phyloP scores from a whole-genome alignment of 2,888 invertebrate genomes.

The Pyrgus malvae region DNA sequence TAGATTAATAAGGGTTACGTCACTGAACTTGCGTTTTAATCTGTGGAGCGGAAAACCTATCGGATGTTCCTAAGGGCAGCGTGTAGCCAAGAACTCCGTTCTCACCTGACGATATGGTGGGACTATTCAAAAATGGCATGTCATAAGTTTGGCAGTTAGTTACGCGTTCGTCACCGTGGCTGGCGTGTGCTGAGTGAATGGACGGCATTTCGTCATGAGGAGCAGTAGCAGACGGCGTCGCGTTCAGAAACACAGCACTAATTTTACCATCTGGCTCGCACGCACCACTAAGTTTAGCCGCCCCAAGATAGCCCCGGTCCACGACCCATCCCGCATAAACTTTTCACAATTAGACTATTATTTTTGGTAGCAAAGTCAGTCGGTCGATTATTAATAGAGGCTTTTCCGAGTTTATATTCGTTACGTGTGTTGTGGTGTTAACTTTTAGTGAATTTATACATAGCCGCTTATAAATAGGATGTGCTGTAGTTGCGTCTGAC shows the following conservation, averaged over 20 bases:
- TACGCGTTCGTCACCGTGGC: constrained; percentile 55
- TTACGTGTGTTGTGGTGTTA: constrained; percentile 82
- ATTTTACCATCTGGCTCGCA: constrained; percentile 80
- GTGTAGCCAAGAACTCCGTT: constrained; percentile 24
- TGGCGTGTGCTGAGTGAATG: constrained; percentile 72
- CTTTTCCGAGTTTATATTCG: constrained; percentile 83
- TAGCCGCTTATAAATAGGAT: constrained; percentile 83
- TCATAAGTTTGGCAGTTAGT: constrained; percentile 78
- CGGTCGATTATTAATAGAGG: constrained; percentile 83
- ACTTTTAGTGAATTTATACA: constrained; percentile 83
- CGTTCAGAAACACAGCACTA: constrained; percentile 70
- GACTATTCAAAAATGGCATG: constrained; percentile 69
- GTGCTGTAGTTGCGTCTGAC: constrained; percentile 82
- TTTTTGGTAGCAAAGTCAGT: constrained; percentile 83
- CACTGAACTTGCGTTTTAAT: not conserved
- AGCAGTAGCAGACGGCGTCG: constrained; percentile 74
- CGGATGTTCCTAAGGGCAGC: constrained; percentile 24
- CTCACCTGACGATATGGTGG: constrained; percentile 60
- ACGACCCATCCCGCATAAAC: constrained; percentile 82
- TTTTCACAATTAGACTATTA: constrained; percentile 83
- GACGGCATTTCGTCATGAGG: constrained; percentile 70
- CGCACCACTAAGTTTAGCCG: constrained; percentile 83
- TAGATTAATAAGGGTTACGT: not conserved
- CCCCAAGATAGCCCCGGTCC: constrained; percentile 82
- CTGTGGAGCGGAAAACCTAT: constrained; percentile 23